Percentiles rank a stretch among this genome's conserved stretches.
These are phyloP conservation scores for Formicarius rufipectus DNA, from an alignment of 2,113 vertebrate genomes.

Conservation along the genomic window DNA sequence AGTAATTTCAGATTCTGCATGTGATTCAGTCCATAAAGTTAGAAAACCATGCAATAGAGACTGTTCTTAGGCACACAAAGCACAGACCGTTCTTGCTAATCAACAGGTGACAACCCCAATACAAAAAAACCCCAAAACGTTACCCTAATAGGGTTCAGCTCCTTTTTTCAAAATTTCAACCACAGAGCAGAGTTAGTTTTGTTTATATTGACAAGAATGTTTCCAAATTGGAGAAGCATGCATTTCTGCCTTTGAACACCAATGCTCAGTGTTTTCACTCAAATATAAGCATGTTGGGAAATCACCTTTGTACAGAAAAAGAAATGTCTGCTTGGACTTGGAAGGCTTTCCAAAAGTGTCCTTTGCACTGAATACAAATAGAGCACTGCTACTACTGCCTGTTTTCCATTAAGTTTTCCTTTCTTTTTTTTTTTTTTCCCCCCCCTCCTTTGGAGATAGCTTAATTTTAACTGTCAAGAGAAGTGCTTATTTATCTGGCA, in stretches of 20 bases:
- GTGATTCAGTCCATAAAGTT: background rate
- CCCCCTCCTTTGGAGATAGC: background rate
- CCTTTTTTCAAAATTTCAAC: background rate
- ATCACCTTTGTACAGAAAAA: slow-evolving; percentile 12
- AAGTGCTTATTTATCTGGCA: background rate
- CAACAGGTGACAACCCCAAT: background rate
- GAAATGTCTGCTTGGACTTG: background rate
- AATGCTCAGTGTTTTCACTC: background rate
- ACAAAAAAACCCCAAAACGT: background rate
- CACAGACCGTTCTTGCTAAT: background rate
- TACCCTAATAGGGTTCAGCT: background rate
- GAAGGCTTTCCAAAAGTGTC: background rate
- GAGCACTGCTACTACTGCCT: background rate
- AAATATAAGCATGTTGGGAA: background rate
- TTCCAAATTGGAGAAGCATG: background rate
- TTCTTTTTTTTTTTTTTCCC: background rate
- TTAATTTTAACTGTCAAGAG: background rate
- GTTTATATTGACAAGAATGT: background rate
- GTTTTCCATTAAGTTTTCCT: background rate
- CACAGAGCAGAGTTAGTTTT: background rate
- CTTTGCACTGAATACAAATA: background rate
- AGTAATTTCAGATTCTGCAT: background rate
- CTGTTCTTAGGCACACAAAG: background rate
- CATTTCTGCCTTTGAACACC: background rate
- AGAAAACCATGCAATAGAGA: background rate